A percentile compares a stretch with the other conserved stretches of the same genome.
Evolutionary conservation across 2,888 invertebrate species (phyloP).

Genomic region (Orchestes rusci): DNA sequence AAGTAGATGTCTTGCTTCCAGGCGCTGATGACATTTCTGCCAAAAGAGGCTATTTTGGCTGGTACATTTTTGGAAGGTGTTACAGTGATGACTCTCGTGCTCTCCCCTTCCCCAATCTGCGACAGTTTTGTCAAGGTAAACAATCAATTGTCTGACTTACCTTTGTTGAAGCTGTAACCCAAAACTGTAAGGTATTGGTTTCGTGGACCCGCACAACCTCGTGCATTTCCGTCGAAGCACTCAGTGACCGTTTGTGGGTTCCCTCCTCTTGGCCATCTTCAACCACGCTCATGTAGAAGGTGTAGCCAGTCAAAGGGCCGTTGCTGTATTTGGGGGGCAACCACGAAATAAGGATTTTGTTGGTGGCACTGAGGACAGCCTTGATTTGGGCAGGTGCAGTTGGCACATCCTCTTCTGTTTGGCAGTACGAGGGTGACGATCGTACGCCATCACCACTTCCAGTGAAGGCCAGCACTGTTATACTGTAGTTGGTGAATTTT

Average conservation of each 20-base stretch:
- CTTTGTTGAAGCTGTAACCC: slow-evolving; percentile 71
- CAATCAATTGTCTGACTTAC: slow-evolving; percentile 33
- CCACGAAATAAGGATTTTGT: slow-evolving; percentile 85
- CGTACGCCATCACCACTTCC: slow-evolving; percentile 83
- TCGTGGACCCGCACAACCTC: slow-evolving; percentile 66
- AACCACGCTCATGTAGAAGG: slow-evolving; percentile 73
- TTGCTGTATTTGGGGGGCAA: slow-evolving; percentile 77
- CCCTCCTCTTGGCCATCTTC: slow-evolving; percentile 74
- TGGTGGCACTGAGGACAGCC: slow-evolving; percentile 77
- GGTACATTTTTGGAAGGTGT: slow-evolving; percentile 73
- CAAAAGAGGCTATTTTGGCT: slow-evolving; percentile 84
- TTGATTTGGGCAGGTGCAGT: slow-evolving; percentile 87
- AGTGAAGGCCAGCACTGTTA: slow-evolving; percentile 84
- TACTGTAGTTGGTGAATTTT: slow-evolving; percentile 87
- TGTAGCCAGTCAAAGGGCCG: slow-evolving; percentile 76
- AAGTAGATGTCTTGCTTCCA: slow-evolving; percentile 83
- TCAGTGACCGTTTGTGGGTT: slow-evolving; percentile 66
- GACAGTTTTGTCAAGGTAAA: neutral
- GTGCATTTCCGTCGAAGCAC: slow-evolving; percentile 61
- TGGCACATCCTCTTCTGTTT: slow-evolving; percentile 87
- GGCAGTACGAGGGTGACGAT: slow-evolving; percentile 76
- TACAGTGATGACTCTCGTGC: slow-evolving; percentile 69
- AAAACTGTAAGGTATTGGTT: slow-evolving; percentile 67
- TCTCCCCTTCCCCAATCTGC: slow-evolving; percentile 71
- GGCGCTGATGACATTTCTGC: slow-evolving; percentile 67